Percentiles rank a stretch among this genome's conserved stretches.
phyloP scores from a whole-genome alignment of 2,113 vertebrate species.

The Osmerus mordax region DNA sequence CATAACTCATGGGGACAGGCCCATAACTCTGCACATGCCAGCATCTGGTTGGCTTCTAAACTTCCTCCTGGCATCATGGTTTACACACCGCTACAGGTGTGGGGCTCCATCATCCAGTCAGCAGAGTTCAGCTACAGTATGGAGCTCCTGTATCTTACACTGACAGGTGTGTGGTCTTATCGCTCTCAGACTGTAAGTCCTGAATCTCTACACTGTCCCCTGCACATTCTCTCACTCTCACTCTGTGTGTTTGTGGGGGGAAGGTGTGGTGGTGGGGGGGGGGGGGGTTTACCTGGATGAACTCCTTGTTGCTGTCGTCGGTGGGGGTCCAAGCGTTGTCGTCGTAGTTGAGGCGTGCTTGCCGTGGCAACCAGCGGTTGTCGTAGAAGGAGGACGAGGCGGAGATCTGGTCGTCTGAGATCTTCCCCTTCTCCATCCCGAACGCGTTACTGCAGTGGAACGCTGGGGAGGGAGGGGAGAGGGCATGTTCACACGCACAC shows the following conservation, averaged over 20 bases:
- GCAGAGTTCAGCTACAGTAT: no score
- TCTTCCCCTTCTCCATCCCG: constrained; percentile 92
- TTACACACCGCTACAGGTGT: no score
- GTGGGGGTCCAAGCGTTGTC: constrained; percentile 95
- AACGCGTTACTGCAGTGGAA: constrained; percentile 91
- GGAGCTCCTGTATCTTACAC: no score
- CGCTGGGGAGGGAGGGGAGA: constrained; percentile 60
- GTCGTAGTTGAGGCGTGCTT: constrained; percentile 90
- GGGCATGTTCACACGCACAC: background rate
- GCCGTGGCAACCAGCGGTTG: constrained; percentile 85
- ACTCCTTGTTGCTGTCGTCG: constrained; percentile 91
- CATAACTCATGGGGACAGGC: no score
- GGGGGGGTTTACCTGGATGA: constrained; percentile 81
- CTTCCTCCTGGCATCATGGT: background rate
- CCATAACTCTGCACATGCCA: background rate
- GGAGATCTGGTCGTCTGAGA: constrained; percentile 91
- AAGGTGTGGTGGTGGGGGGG: background rate
- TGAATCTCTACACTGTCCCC: no score
- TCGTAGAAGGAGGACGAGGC: constrained; percentile 89
- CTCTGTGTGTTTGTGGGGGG: background rate
- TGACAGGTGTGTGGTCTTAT: no score
- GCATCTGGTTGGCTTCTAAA: no score
- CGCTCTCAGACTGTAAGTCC: no score
- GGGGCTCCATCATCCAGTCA: no score
- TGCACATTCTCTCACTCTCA: constrained; percentile 3